Evolutionary conservation across 1,140 invertebrate species (phyloP).

Genomic region (Archivesica marissinica): DNA sequence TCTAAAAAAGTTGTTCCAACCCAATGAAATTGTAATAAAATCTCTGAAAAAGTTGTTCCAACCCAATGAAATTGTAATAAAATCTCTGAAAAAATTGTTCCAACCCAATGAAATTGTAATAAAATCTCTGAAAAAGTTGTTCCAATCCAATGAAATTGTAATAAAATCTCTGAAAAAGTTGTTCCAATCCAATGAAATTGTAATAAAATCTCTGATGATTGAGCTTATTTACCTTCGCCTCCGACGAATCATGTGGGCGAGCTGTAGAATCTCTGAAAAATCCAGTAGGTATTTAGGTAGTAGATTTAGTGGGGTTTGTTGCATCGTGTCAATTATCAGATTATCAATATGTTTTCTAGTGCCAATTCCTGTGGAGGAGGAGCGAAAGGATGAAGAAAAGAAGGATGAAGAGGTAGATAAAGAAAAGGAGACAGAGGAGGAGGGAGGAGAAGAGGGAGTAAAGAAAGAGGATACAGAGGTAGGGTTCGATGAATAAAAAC

Average conservation of each 20-base stretch:
- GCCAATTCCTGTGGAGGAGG: conserved; percentile 62
- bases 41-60: too few species aligned
- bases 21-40: too few species aligned
- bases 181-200: too few species aligned
- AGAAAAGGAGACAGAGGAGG: conserved; percentile 68
- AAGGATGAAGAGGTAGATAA: conserved; percentile 67
- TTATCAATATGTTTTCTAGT: conserved; percentile 38
- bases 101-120: too few species aligned
- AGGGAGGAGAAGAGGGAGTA: conserved; percentile 64
- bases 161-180: too few species aligned
- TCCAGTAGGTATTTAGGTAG: not conserved
- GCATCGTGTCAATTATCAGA: not conserved
- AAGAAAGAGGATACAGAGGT: conserved; percentile 62
- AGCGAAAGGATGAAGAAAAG: conserved; percentile 63
- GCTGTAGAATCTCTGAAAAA: not conserved
- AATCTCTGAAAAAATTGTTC: too few species aligned
- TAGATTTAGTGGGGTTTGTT: not conserved
- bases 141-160: too few species aligned
- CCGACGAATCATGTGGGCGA: not conserved
- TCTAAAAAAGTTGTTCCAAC: too few species aligned
- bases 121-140: not conserved
- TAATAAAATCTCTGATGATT: too few species aligned
- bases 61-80: too few species aligned
- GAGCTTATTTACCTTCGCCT: not conserved
- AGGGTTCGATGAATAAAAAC: too few species aligned